Base-by-base conservation (phyloP, 2,888 invertebrate species). In the Clostera curtula region DNA sequence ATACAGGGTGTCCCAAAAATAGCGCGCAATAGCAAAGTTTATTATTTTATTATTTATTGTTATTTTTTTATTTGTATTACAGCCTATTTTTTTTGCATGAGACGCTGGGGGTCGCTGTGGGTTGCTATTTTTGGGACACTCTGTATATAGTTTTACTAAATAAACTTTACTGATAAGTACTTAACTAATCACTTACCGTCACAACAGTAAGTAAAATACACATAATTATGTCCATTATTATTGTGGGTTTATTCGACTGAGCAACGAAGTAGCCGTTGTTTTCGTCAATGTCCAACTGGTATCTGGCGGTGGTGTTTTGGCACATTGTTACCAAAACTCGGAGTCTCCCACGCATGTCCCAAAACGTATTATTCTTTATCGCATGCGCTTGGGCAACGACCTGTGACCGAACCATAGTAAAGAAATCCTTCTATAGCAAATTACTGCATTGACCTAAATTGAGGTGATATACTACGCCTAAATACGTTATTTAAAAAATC, bases 381-480 rank as follows among this genome's bases (percentile, higher is more conserved):
- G 38, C 27, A 56, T 45, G 54, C 47, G 55, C 67, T 80, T 80
- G 61, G 58, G 68, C 67, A 73, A 71, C n/a, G n/a, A n/a, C n/a
- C n/a, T n/a, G n/a, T 53, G 57, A 50, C 57, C 61, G 59, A 45
- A 43, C 66, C 64, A 52, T 66, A 52, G 59, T 41, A 23, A 43
- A 49, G 43, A 23, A 13, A 9, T 6, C 2, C 9, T 23, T 23
- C 5, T 15, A 6, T 9, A 5, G 15, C 8, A 23, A 18, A 18
- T n/a, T 5, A 23, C 8, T 15, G 9, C 41, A 50, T 40, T 41
- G 39, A 37, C 36, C 47, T 25, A 10, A 23, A 14, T 23, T 15
- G 13, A 22, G 4, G n/a, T 13, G 19, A 9, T 19, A 9, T 19
- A 10, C 9, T 6, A 2, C 9, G 2, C 9, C 19, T 19, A 4